A percentile compares a stretch with the other conserved stretches of the same genome.
Conservation (phyloP, 1,140 invertebrate species). For the Drosophila novamexicana region DNA sequence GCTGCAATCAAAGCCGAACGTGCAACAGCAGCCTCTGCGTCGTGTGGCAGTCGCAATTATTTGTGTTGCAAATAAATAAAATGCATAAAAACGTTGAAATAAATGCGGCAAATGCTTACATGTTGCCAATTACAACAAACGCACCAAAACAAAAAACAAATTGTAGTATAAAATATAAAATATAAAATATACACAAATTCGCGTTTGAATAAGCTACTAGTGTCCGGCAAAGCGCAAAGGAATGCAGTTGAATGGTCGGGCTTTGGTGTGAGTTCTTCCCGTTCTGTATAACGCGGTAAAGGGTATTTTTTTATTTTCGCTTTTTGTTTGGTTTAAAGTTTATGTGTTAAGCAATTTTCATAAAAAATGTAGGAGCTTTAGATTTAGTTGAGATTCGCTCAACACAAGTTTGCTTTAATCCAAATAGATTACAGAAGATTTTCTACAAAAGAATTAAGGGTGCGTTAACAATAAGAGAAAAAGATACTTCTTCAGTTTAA, state of each 20-base stretch:
- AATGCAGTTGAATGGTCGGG: conserved; percentile 1
- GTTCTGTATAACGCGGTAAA: background rate
- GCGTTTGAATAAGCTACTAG: conserved; percentile 19
- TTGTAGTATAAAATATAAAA: conserved; percentile 21
- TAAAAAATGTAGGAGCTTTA: too few relatives aligned
- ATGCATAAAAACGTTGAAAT: conserved; percentile 47
- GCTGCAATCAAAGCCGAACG: conserved; percentile 59
- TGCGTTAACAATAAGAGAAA: too few relatives aligned
- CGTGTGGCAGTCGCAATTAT: conserved; percentile 64
- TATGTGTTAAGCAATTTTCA: too few relatives aligned
- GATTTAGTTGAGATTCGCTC: too few relatives aligned
- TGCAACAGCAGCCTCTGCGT: conserved; percentile 47
- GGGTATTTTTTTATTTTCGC: background rate
- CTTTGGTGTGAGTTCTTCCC: background rate
- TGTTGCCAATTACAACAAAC: conserved; percentile 65
- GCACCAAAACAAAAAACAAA: conserved; percentile 30
- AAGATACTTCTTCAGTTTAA: too few relatives aligned
- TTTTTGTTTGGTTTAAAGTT: background rate
- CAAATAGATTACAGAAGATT: too few relatives aligned
- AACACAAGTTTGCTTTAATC: too few relatives aligned
- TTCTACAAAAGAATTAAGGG: too few relatives aligned
- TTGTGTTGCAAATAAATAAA: conserved; percentile 51
- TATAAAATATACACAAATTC: conserved; percentile 21
- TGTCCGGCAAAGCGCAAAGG: conserved; percentile 14
- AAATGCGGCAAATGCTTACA: conserved; percentile 60